Conservation (phyloP, 1,140 invertebrate species). For the Ceratina calcarata region DNA sequence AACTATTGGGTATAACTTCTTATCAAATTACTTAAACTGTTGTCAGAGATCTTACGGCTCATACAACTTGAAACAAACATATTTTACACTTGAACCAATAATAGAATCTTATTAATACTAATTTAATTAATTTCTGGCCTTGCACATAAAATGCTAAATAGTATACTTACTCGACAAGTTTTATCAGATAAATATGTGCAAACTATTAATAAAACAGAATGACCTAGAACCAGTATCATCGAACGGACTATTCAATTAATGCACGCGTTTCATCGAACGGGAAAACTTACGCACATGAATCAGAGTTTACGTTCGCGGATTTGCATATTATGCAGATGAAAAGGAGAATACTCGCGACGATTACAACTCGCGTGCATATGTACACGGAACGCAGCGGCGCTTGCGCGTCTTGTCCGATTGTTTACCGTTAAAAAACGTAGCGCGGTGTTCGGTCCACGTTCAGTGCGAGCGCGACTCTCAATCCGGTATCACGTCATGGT, state of each 20-base stretch:
- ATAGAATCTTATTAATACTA: no score
- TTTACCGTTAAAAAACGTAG: constrained; percentile 72
- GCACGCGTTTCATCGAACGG: background rate
- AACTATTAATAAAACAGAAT: no score
- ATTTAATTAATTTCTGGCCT: no score
- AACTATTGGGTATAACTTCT: no score
- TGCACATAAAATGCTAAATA: no score
- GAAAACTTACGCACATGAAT: constrained; percentile 10
- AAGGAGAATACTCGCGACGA: constrained; percentile 12
- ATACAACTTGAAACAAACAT: no score
- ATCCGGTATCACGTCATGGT: constrained; percentile 67
- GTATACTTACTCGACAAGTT: no score
- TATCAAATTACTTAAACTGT: no score
- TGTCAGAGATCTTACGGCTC: no score
- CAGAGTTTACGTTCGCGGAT: background rate
- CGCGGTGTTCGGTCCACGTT: constrained; percentile 48
- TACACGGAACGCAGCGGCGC: constrained; percentile 24
- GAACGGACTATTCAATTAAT: background rate
- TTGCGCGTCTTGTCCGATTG: constrained; percentile 61
- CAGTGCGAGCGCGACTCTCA: constrained; percentile 67
- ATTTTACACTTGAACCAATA: no score
- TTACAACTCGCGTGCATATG: constrained; percentile 22
- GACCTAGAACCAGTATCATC: no score
- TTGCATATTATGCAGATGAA: constrained; percentile 7
- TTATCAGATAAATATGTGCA: no score